These are phyloP conservation scores for Varanus komodoensis DNA, from an alignment of 2,113 vertebrate genomes.

Conservation along the genomic window DNA sequence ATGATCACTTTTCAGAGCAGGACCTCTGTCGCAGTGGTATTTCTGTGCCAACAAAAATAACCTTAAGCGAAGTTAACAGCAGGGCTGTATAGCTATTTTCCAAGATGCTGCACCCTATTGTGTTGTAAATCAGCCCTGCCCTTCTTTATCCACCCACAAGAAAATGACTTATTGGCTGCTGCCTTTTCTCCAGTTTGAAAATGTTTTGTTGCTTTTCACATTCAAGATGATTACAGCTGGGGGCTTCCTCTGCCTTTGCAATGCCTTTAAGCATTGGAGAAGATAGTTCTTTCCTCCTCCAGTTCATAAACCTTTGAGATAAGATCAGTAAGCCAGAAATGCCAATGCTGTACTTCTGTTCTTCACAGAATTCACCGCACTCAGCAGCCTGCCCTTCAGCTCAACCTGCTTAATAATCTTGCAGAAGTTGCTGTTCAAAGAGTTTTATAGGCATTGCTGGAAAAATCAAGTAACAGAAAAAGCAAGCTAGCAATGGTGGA, in stretches of 20 bases:
- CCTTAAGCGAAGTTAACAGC: slow-evolving; percentile 9
- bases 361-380: slow-evolving; percentile 17
- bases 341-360: not conserved
- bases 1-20: not conserved
- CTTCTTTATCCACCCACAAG: slow-evolving; percentile 23
- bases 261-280: not conserved
- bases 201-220: not conserved
- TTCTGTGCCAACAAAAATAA: slow-evolving; percentile 1
- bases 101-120: slow-evolving; percentile 7
- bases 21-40: not conserved
- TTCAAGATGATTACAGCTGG: not conserved
- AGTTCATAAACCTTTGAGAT: not conserved
- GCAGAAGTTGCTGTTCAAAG: not conserved
- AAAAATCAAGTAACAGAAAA: not conserved
- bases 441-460: not conserved
- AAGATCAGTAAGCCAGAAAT: slow-evolving; percentile 2
- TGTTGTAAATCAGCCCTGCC: slow-evolving; percentile 18
- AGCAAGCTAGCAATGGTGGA: not conserved
- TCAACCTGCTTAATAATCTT: slow-evolving; percentile 20
- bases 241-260: not conserved
- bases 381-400: not conserved
- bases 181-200: slow-evolving; percentile 5
- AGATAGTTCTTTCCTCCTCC: slow-evolving; percentile 17
- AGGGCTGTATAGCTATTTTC: not conserved
- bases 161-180: not conserved